Base-by-base conservation (phyloP, 2,797 vertebrate species). In the Cyprinella venusta region DNA sequence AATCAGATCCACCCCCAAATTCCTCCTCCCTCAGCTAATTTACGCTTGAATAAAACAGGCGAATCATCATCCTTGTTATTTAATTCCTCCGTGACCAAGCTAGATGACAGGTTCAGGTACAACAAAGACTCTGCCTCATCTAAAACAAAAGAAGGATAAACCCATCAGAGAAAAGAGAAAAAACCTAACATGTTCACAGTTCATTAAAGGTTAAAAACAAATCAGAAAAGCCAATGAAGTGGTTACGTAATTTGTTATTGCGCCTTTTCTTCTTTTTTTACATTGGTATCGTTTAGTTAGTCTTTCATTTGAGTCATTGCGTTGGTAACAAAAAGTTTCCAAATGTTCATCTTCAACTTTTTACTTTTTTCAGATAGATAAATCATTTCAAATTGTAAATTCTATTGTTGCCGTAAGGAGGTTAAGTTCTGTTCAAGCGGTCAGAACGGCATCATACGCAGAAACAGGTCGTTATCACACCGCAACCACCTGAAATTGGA, bases 61-160 rank as follows among this genome's bases (percentile, higher is more conserved):
- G 6, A 78, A 77, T 77, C 65, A 83, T 83, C 64, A 78, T 77
- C 65, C 82, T 83, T 78, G 82, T 83, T 78, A 78, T 78, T 83
- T 83, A 83, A 83, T 83, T 83, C 82, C 82, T 78, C 18, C 61
- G 82, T 52, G 75, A 71, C 75, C 54, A 50, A 56, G 56, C 56
- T 48, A 30, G 76, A 83, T 78, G 75, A 83, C 65, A 78, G 82
- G 75, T 78, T 83, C 67, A 48, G 45, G 48, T 59, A 76, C 71
- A 82, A 78, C 75, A 78, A 78, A 83, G 52, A 67, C 75, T 77
- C 69, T 77, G 50, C 18, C 19, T 38, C 30, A 77, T 77, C 65
- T 83, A 59, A 77, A 70, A 38, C 64, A 70, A 83, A 78, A 78
- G 52, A 18, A 69, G 48, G 45, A 48, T 48, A 48, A 81, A 26